Base-by-base conservation (phyloP, 1,140 invertebrate species). In the Drosophila tani region DNA sequence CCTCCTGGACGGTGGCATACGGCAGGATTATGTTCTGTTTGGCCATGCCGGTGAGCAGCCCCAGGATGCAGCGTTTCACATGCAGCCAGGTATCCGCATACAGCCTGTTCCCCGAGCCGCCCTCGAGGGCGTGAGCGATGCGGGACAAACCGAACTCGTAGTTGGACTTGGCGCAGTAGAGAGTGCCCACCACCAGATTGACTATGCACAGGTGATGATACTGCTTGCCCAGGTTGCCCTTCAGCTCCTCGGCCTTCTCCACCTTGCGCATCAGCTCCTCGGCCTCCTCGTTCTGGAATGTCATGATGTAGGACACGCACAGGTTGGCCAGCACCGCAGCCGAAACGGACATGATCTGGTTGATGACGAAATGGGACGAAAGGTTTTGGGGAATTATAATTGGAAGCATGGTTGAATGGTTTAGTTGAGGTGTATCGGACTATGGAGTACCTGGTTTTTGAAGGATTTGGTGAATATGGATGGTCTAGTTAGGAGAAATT, bases 251-350 rank as follows among this genome's bases (percentile, higher is more conserved):
- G 93, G 99, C 98, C 81, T 99, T 98, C 93, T 99, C 99, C 77
- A 99, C 99, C 94, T 93, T 92, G 57, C 98, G 95, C 98, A 99
- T 99, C 56, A 99, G 94, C 91, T 99, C 98, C 94, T 99, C 99
- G 32, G 99, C 99, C 94, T 99, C 98, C 93, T 99, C 98, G 93
- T 99, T 99, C 93, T 99, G 98, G 56, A 97, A 97, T 2, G 98
- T 99, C 98, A 99, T 99, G 76, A 99, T 99, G 91, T 99, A 99
- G 50, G 98, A 99, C 0, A 99, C 99, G 93, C 99, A 99, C 11
- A 99, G 93, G 94, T 99, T 99, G 5, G 99, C 99, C 78, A 99
- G 94, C 49, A 99, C 98, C 65, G 99, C 98, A 2, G 99, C 98
- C 91, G 98, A 98, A 1, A 99, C 96, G 83, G 97, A 96, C 90